Evolutionary conservation across 2,113 vertebrate genomes (phyloP).

Genomic region (Anolis carolinensis): DNA sequence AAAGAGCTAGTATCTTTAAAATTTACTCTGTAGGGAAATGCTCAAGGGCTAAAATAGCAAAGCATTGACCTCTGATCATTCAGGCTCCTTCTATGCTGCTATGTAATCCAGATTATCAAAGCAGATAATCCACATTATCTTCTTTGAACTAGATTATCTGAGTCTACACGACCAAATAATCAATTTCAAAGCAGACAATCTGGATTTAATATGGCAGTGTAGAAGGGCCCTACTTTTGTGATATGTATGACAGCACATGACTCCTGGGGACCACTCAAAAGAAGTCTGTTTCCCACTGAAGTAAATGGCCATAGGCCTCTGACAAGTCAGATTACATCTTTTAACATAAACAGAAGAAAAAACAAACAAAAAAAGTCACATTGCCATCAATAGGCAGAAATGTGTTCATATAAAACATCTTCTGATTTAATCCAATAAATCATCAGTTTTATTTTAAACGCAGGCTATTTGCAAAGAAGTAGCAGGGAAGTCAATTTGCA

Average conservation of each 20-base stretch:
- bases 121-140: too few relatives aligned
- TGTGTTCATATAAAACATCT: conserved; percentile 13
- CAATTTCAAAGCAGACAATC: too few relatives aligned
- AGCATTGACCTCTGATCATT: neutral
- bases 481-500: conserved; percentile 11
- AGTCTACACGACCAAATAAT: too few relatives aligned
- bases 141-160: too few relatives aligned
- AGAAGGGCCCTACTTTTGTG: neutral
- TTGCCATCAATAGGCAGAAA: neutral
- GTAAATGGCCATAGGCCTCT: neutral
- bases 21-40: neutral
- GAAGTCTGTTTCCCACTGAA: neutral
- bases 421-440: conserved; percentile 20
- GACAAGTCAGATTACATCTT: neutral
- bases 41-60: neutral
- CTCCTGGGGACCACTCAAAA: neutral
- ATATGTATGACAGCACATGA: neutral
- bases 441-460: conserved; percentile 24
- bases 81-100: too few relatives aligned
- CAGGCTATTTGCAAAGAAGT: neutral
- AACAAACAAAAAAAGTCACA: neutral
- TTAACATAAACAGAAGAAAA: conserved; percentile 24
- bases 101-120: too few relatives aligned
- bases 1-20: neutral
- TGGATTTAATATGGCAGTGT: too few relatives aligned